These are phyloP conservation scores for Cheilosia scutellata DNA, from an alignment of 2,888 invertebrate genomes.

Conservation along the genomic window DNA sequence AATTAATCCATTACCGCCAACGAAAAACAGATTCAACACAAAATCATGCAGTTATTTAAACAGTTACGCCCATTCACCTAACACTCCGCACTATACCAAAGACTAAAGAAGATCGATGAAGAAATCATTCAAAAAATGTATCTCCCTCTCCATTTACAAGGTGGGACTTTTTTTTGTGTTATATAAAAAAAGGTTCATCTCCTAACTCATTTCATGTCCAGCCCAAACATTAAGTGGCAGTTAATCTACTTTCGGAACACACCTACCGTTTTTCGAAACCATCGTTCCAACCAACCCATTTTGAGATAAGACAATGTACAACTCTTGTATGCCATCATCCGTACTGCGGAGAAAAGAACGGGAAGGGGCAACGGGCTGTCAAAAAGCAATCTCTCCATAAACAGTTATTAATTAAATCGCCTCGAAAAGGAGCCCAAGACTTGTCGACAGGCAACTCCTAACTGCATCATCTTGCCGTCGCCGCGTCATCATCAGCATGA, in stretches of 20 bases:
- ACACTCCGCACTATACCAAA: not conserved
- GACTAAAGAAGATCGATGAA: constrained; percentile 56
- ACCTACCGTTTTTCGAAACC: constrained; percentile 70
- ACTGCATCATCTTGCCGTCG: constrained; percentile 57
- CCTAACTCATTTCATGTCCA: constrained; percentile 21
- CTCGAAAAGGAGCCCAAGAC: constrained; percentile 72
- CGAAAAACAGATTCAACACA: constrained; percentile 20
- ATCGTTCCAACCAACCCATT: constrained; percentile 39
- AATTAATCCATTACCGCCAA: constrained; percentile 59
- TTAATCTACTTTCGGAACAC: constrained; percentile 71
- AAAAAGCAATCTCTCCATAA: constrained; percentile 75
- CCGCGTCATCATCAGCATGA: constrained; percentile 43
- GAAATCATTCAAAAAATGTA: constrained; percentile 51
- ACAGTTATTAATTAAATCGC: constrained; percentile 76
- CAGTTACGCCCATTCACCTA: constrained; percentile 49
- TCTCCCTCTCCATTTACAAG: not conserved
- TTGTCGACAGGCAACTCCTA: constrained; percentile 73
- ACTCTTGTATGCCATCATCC: not conserved
- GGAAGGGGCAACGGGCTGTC: constrained; percentile 53
- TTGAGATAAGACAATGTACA: constrained; percentile 36
- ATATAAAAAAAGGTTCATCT: constrained; percentile 3
- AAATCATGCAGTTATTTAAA: constrained; percentile 53
- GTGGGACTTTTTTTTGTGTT: not conserved
- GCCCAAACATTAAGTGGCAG: constrained; percentile 66
- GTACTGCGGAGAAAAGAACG: not conserved